A percentile compares a stretch with the other conserved stretches of the same genome.
Conservation (phyloP, 2,888 invertebrate species). For the Zhuqinia jingwanae region DNA sequence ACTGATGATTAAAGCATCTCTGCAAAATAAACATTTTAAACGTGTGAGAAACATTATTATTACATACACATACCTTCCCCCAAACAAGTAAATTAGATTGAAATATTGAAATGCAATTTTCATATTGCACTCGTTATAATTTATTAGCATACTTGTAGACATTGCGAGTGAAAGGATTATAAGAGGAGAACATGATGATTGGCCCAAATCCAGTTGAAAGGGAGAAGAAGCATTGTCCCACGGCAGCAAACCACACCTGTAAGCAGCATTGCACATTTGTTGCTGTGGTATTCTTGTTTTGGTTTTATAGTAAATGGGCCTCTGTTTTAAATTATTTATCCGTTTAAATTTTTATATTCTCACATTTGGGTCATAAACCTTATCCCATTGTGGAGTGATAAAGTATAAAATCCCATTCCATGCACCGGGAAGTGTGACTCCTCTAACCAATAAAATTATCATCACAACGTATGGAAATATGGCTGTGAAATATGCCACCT, state of each 20-base stretch:
- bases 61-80: too few species aligned
- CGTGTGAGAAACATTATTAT: too few species aligned
- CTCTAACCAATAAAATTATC: slow-evolving; percentile 86
- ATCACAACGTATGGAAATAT: slow-evolving; percentile 91
- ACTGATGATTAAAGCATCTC: slow-evolving; percentile 91
- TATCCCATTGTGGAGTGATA: slow-evolving; percentile 89
- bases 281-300: too few species aligned
- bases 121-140: too few species aligned
- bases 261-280: too few species aligned
- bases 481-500: slow-evolving; percentile 94
- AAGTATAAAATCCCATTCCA: slow-evolving; percentile 89
- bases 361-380: slow-evolving; percentile 87
- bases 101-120: too few species aligned
- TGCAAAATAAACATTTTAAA: too few species aligned
- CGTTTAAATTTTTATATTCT: slow-evolving; percentile 78
- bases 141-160: slow-evolving; percentile 84
- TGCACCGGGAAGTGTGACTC: slow-evolving; percentile 85
- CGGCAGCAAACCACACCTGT: slow-evolving; percentile 89
- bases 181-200: slow-evolving; percentile 90
- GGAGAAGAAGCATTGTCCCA: slow-evolving; percentile 90
- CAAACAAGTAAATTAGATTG: too few species aligned
- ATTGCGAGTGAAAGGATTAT: slow-evolving; percentile 87
- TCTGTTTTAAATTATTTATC: too few species aligned
- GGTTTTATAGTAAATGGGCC: too few species aligned
- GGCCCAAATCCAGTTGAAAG: slow-evolving; percentile 85